Evolutionary conservation across 2,888 invertebrate genomes (phyloP), one percentile per base, ranked within the genome.

Genomic region (Drosophila colorata): DNA sequence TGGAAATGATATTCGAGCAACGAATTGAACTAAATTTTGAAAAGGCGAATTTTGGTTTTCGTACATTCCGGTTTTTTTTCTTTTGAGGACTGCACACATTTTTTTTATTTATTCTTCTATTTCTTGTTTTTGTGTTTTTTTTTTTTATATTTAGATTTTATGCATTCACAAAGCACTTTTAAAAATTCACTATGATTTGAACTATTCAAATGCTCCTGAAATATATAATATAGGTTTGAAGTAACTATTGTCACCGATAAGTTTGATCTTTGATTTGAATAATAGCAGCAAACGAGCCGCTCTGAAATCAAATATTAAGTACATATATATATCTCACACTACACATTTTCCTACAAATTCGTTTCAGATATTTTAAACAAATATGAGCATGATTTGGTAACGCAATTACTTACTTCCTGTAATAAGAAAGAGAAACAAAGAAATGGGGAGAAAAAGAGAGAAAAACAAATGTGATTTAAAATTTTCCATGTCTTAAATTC

Each of bases 321-420:
- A 20, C n/a, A 23, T 40, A 13, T 28, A 25, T 13, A 31, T 44
- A 14, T 55, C 18, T 56, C 41, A 41, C 40, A 43, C 69, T 51
- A 43, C 20, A 49, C 14, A 61, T 46, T 35, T 55, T 47, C 35
- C 38, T 56, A 46, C 4, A 28, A 23, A 55, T 55, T 65, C 31
- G 65, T 48, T 48, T 66, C 53, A 35, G 41, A 37, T 61, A 37
- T 14, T 55, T 59, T 31, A 11, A 40, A 28, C 40, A 71, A 55
- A 37, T 61, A 43, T n/a, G 56, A 58, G 49, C 47, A 48, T 60
- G 51, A 52, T 57, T 68, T 52, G 47, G 51, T 66, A 60, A 76
- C 64, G 58, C 71, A 78, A 66, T 81, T 84, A 92, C 91, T 92
- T 92, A 92, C 92, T 92, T 92, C 91, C 92, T 92, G 92, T 76